Conservation (phyloP, 1,140 invertebrate genomes). For the Cydia splendana region DNA sequence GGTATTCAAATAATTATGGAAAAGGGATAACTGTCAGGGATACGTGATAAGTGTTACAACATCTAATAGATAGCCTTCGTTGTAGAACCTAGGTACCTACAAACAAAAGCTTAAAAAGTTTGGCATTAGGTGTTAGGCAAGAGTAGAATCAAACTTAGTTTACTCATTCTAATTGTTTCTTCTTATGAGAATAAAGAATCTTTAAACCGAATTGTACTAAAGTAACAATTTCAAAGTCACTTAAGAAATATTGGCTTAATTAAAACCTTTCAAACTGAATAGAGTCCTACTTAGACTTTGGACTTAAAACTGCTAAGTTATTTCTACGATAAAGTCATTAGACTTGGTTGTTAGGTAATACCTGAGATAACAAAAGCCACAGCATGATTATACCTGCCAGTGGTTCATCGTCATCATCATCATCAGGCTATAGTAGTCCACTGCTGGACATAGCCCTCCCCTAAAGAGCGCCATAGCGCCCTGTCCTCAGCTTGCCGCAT, state of each 20-base stretch:
- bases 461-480: too few relatives aligned
- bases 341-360: conserved; percentile 22
- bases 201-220: too few relatives aligned
- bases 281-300: background rate
- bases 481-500: too few relatives aligned
- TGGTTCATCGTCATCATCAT: too few relatives aligned
- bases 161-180: background rate
- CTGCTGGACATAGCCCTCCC: too few relatives aligned
- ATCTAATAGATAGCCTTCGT: background rate
- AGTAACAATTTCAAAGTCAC: background rate
- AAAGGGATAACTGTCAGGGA: too few relatives aligned
- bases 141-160: background rate
- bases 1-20: too few relatives aligned
- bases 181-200: too few relatives aligned
- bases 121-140: too few relatives aligned
- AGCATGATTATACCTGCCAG: background rate
- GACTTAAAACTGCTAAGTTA: background rate
- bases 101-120: background rate
- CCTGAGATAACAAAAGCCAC: background rate
- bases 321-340: background rate
- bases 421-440: too few relatives aligned
- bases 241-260: conserved; percentile 9
- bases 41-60: too few relatives aligned
- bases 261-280: background rate
- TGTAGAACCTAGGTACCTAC: too few relatives aligned